Percentiles rank a stretch among this genome's conserved stretches.
These are phyloP conservation scores for Setipinna tenuifilis DNA, from an alignment of 2,797 vertebrate genomes.

Conservation along the genomic window DNA sequence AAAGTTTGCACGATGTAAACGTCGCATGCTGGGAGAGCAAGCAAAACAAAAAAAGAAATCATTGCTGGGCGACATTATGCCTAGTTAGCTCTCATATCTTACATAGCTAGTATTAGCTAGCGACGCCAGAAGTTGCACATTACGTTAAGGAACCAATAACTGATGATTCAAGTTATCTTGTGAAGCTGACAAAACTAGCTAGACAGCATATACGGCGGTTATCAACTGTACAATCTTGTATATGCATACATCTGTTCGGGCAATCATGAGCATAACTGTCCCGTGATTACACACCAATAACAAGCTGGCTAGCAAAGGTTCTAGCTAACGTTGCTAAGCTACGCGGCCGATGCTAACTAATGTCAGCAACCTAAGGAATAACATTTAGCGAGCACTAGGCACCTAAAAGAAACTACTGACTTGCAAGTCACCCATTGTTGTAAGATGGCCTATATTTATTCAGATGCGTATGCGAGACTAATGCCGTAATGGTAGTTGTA, in stretches of 20 bases:
- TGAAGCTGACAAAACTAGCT: background rate
- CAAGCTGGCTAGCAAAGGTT: background rate
- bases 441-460: background rate
- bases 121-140: constrained; percentile 12
- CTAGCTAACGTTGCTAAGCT: constrained; percentile 51
- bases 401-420: background rate
- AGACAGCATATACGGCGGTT: background rate
- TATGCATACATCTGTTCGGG: background rate
- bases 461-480: background rate
- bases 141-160: background rate
- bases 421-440: background rate
- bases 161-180: background rate
- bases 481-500: background rate
- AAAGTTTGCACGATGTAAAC: background rate
- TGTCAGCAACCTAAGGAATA: constrained; percentile 59
- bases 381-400: constrained; percentile 43
- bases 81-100: background rate
- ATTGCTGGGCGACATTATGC: background rate
- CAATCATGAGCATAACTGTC: background rate
- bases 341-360: constrained; percentile 58
- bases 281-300: background rate
- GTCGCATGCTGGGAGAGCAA: too few species aligned
- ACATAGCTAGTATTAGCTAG: background rate
- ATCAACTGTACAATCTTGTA: background rate
- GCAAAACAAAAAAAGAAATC: constrained; percentile 14